Percentiles rank a stretch among this genome's conserved stretches.
Conservation (phyloP, 2,797 vertebrate genomes). For the Erithacus rubecula region DNA sequence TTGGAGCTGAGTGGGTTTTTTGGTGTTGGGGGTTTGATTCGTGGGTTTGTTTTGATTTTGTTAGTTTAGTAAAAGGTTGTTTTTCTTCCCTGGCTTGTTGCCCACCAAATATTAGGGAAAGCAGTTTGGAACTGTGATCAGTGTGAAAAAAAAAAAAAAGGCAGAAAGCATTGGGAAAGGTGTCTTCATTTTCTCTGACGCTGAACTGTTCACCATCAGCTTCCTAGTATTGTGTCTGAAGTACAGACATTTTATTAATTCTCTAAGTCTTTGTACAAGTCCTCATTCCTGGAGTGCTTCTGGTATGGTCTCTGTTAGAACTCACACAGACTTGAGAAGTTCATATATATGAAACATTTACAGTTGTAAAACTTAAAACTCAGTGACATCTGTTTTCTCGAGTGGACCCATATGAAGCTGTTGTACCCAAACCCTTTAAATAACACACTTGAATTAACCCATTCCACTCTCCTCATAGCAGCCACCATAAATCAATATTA, state of each 20-base stretch:
- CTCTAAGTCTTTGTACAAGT: neutral
- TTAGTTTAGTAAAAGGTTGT: neutral
- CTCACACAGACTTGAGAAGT: neutral
- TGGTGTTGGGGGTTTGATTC: neutral
- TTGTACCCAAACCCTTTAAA: neutral
- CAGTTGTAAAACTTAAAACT: neutral
- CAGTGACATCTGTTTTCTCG: neutral
- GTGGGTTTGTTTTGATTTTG: neutral
- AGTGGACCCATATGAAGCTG: neutral
- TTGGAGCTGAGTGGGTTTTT: neutral
- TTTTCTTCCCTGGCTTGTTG: neutral
- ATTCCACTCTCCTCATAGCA: neutral
- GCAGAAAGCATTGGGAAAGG: neutral
- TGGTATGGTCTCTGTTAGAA: neutral
- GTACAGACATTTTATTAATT: neutral
- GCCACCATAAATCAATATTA: neutral
- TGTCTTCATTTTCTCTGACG: neutral
- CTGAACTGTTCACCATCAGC: neutral
- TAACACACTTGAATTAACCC: slow-evolving; percentile 8
- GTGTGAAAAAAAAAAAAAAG: neutral
- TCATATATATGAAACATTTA: neutral
- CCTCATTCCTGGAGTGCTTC: neutral
- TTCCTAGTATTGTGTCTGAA: neutral
- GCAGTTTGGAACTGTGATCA: neutral
- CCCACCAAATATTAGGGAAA: neutral